phyloP scores from a whole-genome alignment of 2,797 vertebrate genomes.

The Capromys pilorides region DNA sequence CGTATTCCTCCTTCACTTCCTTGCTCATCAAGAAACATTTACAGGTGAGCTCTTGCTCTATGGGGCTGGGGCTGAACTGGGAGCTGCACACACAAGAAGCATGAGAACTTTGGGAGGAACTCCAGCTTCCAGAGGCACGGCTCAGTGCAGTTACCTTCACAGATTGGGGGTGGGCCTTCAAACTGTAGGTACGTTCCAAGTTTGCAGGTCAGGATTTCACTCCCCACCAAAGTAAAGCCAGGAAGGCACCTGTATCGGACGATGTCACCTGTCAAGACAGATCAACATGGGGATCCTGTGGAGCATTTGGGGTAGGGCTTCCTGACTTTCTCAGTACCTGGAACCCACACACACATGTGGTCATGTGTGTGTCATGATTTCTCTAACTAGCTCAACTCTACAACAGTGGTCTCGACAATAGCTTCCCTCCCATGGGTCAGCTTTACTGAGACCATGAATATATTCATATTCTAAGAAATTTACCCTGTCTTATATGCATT shows the following conservation, averaged over 20 bases:
- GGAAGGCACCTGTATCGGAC: conserved; percentile 96
- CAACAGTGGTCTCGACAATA: background rate
- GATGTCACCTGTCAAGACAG: conserved; percentile 90
- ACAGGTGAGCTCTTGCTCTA: background rate
- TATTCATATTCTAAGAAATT: background rate
- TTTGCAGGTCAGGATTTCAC: conserved; percentile 94
- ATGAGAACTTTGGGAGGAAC: background rate
- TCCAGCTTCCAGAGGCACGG: background rate
- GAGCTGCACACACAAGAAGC: background rate
- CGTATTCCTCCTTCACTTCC: background rate
- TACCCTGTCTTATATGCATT: background rate
- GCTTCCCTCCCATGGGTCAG: background rate
- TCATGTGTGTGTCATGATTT: background rate
- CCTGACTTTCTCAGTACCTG: background rate
- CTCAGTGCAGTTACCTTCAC: conserved; percentile 90
- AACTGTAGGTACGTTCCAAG: conserved; percentile 95
- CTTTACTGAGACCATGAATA: background rate
- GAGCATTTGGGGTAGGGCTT: background rate
- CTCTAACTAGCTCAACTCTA: background rate
- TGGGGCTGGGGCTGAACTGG: background rate
- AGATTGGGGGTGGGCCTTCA: conserved; percentile 95
- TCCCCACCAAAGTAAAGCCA: conserved; percentile 94
- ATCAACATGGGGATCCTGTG: background rate
- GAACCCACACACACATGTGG: background rate
- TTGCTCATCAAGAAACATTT: background rate